Conservation (phyloP, 2,797 vertebrate genomes). For the Lycodopsis pacificus region DNA sequence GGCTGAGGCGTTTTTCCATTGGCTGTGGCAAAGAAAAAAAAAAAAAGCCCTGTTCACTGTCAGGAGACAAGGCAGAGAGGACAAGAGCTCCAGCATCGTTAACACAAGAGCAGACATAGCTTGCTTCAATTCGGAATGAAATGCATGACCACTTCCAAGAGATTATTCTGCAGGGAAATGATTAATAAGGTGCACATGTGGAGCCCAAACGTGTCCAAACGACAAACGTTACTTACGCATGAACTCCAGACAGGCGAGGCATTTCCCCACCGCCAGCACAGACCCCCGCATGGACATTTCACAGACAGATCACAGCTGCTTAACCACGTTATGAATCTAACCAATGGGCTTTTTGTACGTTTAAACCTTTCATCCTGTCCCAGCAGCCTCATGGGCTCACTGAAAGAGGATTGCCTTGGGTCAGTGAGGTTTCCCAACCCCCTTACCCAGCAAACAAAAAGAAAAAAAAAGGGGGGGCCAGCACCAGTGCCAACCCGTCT, state of each 20-base stretch:
- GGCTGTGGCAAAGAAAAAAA: conserved; percentile 66
- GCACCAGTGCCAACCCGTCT: conserved; percentile 56
- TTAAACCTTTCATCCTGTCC: conserved; percentile 49
- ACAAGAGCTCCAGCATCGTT: conserved; percentile 29
- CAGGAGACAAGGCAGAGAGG: conserved; percentile 56
- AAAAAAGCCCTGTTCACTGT: conserved; percentile 50
- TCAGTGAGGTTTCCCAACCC: conserved; percentile 59
- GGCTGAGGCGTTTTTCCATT: conserved; percentile 54
- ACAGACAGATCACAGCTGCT: conserved; percentile 25
- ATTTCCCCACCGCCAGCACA: conserved; percentile 68
- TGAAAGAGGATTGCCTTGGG: conserved; percentile 49
- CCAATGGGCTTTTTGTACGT: conserved; percentile 6
- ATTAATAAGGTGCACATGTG: neutral
- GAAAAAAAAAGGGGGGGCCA: conserved; percentile 49
- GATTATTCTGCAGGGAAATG: neutral
- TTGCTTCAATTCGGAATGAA: neutral
- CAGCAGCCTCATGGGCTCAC: conserved; percentile 52
- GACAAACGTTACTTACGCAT: conserved; percentile 66
- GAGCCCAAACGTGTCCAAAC: neutral
- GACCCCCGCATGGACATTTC: conserved; percentile 69
- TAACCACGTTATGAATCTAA: neutral
- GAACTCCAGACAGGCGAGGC: conserved; percentile 73
- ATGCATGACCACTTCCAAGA: neutral
- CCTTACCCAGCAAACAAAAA: conserved; percentile 43
- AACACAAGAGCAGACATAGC: conserved; percentile 7